Conservation (phyloP, 2,113 vertebrate species). For the Ptyas mucosa region DNA sequence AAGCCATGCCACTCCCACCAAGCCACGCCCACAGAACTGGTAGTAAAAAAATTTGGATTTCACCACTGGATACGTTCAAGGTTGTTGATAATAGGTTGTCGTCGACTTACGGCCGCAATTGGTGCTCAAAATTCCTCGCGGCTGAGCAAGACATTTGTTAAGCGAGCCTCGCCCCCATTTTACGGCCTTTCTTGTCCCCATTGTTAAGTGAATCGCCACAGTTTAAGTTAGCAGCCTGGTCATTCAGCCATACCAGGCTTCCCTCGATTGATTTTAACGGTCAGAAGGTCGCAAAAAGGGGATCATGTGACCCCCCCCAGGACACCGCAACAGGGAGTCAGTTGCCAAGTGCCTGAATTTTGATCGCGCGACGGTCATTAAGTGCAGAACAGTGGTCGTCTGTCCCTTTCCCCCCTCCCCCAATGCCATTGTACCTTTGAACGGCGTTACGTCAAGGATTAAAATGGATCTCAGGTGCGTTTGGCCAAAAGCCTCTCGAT, state of each 20-base stretch:
- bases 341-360: neutral
- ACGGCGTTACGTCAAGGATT: too few species aligned
- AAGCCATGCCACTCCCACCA: too few species aligned
- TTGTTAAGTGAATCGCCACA: neutral
- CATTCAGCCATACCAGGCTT: neutral
- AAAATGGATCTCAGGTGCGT: too few species aligned
- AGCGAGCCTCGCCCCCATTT: neutral
- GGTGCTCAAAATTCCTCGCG: neutral
- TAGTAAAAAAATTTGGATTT: too few species aligned
- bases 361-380: neutral
- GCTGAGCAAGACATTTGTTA: neutral
- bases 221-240: neutral
- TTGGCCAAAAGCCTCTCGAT: neutral
- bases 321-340: neutral
- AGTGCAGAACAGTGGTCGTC: fast-evolving
- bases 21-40: too few species aligned
- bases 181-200: fast-evolving
- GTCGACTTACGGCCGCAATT: neutral
- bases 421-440: too few species aligned
- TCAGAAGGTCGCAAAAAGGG: neutral
- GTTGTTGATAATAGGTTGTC: fast-evolving
- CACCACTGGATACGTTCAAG: too few species aligned
- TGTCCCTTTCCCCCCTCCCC: too few species aligned
- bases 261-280: neutral
- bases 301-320: too few species aligned